These are phyloP conservation scores for Sarotherodon lohbergeri DNA, from an alignment of 2,113 vertebrate species.

Conservation along the genomic window DNA sequence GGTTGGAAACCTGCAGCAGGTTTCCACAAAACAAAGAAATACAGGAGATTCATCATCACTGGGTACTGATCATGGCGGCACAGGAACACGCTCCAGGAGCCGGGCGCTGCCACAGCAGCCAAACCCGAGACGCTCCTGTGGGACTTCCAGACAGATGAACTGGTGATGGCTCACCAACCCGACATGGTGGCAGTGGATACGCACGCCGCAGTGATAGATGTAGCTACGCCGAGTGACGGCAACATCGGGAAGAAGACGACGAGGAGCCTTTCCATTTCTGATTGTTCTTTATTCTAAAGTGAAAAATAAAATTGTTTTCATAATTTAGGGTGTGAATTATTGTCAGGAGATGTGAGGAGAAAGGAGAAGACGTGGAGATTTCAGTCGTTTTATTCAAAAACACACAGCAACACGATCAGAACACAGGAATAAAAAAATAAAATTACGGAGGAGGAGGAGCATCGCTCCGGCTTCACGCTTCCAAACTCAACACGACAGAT, in stretches of 20 bases:
- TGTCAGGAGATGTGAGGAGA: neutral
- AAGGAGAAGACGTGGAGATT: neutral
- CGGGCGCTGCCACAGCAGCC: neutral
- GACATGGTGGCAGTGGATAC: neutral
- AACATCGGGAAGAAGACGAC: neutral
- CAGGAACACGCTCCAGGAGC: neutral
- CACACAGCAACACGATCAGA: constrained; percentile 15
- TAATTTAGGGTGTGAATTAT: neutral
- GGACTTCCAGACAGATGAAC: neutral
- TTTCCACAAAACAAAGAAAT: neutral
- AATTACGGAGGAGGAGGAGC: neutral
- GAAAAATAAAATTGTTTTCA: neutral
- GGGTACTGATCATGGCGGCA: accelerated
- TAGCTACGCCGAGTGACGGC: accelerated
- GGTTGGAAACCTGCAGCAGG: neutral
- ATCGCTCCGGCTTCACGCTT: neutral
- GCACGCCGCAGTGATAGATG: accelerated
- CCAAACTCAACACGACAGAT: neutral
- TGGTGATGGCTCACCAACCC: neutral
- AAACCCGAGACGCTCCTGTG: neutral
- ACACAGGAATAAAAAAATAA: constrained; percentile 55
- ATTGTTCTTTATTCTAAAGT: neutral
- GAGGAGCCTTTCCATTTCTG: neutral
- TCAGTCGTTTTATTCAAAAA: constrained; percentile 53
- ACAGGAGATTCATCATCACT: neutral